A percentile compares a stretch with the other conserved stretches of the same genome.
phyloP scores from a whole-genome alignment of 2,797 vertebrate species.

The Microctenopoma steveboyesi region DNA sequence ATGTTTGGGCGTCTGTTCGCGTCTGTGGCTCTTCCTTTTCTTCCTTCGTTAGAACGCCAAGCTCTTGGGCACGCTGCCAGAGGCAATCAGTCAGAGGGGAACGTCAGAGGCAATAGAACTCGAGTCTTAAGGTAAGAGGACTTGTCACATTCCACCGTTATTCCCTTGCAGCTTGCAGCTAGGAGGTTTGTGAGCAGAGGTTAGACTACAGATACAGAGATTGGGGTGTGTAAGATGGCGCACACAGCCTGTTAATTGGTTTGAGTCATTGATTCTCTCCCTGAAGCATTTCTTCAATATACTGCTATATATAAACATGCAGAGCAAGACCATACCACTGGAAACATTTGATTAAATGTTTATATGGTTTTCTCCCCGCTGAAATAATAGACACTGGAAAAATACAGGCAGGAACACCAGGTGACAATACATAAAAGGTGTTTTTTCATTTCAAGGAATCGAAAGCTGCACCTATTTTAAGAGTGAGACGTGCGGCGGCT shows the following conservation, averaged over 20 bases:
- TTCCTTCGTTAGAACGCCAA: slow-evolving; percentile 36
- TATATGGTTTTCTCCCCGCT: background rate
- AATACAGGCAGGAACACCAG: slow-evolving; percentile 2
- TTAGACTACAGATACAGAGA: slow-evolving; percentile 12
- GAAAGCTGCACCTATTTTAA: background rate
- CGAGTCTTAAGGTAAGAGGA: slow-evolving; percentile 52
- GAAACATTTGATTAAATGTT: background rate
- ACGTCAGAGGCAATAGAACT: slow-evolving; percentile 47
- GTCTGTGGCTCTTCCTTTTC: slow-evolving; percentile 18
- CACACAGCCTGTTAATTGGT: slow-evolving; percentile 8
- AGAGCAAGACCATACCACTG: background rate
- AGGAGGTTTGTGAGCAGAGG: slow-evolving; percentile 22
- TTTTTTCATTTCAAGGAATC: slow-evolving; percentile 12
- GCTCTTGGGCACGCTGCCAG: slow-evolving; percentile 33
- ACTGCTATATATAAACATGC: background rate
- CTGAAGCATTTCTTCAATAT: background rate
- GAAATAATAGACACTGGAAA: slow-evolving; percentile 5
- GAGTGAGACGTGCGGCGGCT: background rate
- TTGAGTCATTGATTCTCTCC: slow-evolving; percentile 7
- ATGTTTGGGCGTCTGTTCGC: slow-evolving; percentile 8
- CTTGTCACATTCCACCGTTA: slow-evolving; percentile 44
- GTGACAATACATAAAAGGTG: slow-evolving; percentile 4
- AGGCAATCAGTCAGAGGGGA: slow-evolving; percentile 45
- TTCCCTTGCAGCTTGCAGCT: slow-evolving; percentile 11
- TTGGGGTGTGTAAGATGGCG: background rate